Evolutionary conservation across 2,113 vertebrate species (phyloP).

Genomic region (Heptranchias perlo): DNA sequence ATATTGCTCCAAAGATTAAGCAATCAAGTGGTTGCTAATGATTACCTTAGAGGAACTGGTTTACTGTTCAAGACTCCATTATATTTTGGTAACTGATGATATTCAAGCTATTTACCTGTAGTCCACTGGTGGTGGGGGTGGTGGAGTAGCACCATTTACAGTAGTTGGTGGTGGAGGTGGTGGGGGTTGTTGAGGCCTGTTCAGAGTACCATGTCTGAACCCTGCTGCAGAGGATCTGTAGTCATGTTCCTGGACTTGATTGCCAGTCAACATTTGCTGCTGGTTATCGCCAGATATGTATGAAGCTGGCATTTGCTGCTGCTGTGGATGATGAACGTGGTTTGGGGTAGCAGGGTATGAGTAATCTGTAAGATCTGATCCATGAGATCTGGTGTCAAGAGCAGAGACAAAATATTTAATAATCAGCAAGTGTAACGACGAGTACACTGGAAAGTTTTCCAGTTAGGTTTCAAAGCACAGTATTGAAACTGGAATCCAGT

Average conservation of each 20-base stretch:
- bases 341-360: slow-evolving; percentile 86
- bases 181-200: slow-evolving; percentile 80
- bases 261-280: slow-evolving; percentile 52
- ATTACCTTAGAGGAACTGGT: not conserved
- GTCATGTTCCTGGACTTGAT: slow-evolving; percentile 72
- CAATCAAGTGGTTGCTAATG: not conserved
- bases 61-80: not conserved
- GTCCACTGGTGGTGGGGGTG: slow-evolving; percentile 66
- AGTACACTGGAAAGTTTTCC: not conserved
- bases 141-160: slow-evolving; percentile 65
- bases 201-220: slow-evolving; percentile 73
- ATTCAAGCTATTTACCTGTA: slow-evolving; percentile 66
- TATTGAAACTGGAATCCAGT: not conserved
- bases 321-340: slow-evolving; percentile 70
- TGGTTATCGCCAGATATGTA: slow-evolving; percentile 54
- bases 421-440: slow-evolving; percentile 33
- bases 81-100: not conserved
- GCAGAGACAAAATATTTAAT: slow-evolving; percentile 30
- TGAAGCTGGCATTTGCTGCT: slow-evolving; percentile 62
- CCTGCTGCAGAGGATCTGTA: slow-evolving; percentile 69
- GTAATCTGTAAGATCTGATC: slow-evolving; percentile 72
- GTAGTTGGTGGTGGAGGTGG: slow-evolving; percentile 76
- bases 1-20: not conserved
- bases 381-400: slow-evolving; percentile 68
- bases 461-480: not conserved